phyloP scores from a whole-genome alignment of 2,888 invertebrate genomes.

The Volucella inanis region DNA sequence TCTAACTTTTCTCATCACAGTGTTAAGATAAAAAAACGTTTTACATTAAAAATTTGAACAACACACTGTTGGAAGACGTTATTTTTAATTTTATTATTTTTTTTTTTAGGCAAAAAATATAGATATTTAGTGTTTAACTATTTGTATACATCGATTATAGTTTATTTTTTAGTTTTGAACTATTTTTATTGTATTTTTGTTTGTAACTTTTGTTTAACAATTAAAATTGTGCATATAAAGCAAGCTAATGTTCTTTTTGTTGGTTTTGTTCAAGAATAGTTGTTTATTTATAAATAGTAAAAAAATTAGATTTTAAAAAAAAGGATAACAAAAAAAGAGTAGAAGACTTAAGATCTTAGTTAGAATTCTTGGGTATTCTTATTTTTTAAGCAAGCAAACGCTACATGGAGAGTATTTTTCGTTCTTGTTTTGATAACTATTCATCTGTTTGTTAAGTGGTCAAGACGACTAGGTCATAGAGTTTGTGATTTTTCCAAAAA shows the following conservation, averaged over 20 bases:
- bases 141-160: conserved; percentile 22
- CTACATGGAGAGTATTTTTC: not conserved
- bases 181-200: not conserved
- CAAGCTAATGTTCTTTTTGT: not conserved
- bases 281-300: not conserved
- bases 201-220: conserved; percentile 19
- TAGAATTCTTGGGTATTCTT: not conserved
- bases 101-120: conserved; percentile 1
- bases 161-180: conserved; percentile 15
- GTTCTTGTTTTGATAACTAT: not conserved
- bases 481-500: too few relatives aligned
- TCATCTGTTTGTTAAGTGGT: too few relatives aligned
- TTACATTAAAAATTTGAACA: conserved; percentile 3
- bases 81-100: not conserved
- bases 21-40: conserved; percentile 8
- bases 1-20: conserved; percentile 48
- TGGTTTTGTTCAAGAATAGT: not conserved
- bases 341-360: not conserved
- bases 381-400: conserved; percentile 7
- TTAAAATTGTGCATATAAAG: conserved; percentile 19
- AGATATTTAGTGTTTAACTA: conserved; percentile 17
- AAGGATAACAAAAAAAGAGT: not conserved
- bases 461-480: too few relatives aligned
- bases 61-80: conserved; percentile 51
- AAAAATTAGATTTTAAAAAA: too few relatives aligned